phyloP scores from a whole-genome alignment of 2,113 vertebrate species.

The Podocnemis expansa region DNA sequence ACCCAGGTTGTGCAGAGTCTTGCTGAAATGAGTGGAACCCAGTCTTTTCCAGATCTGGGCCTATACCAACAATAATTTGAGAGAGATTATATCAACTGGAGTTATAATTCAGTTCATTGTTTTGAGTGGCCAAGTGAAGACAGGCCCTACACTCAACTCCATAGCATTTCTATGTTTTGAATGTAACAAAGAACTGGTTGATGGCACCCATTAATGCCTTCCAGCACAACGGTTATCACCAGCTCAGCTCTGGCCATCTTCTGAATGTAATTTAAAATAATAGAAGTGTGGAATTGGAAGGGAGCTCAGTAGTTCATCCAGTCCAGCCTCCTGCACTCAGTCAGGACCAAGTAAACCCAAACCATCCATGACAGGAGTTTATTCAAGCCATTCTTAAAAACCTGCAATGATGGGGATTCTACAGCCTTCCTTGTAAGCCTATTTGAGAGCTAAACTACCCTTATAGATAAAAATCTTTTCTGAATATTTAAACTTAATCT shows the following conservation, averaged over 20 bases:
- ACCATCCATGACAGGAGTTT: no score
- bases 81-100: accelerated
- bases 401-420: no score
- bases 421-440: no score
- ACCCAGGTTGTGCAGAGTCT: not conserved
- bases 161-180: not conserved
- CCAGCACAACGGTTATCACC: not conserved
- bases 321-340: no score
- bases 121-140: not conserved
- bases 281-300: no score
- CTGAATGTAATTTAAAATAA: not conserved
- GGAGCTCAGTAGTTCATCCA: no score
- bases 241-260: accelerated
- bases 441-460: no score
- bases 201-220: not conserved
- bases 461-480: no score
- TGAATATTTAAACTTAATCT: no score
- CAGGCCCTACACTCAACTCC: not conserved
- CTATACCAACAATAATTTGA: not conserved
- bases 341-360: no score
- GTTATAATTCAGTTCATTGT: not conserved
- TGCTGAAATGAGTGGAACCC: accelerated
- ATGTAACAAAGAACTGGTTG: not conserved
- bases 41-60: accelerated
- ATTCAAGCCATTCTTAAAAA: no score